phyloP scores from a whole-genome alignment of 2,888 invertebrate genomes.

The Cistogaster globosa region DNA sequence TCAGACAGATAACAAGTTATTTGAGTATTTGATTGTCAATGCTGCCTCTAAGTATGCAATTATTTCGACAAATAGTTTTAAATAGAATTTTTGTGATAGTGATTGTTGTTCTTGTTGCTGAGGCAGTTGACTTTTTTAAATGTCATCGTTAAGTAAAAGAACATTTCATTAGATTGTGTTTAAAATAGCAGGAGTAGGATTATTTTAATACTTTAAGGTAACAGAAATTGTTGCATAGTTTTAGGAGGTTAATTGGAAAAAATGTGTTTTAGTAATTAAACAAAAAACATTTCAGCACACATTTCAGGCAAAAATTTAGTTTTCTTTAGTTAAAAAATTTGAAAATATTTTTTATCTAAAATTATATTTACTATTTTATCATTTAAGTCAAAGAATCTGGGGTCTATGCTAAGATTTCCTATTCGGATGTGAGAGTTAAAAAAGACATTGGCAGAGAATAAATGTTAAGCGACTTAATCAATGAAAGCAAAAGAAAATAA shows the following conservation, averaged over 20 bases:
- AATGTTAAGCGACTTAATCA: no score
- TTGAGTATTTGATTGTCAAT: constrained; percentile 28
- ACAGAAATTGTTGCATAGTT: background rate
- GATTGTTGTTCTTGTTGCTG: background rate
- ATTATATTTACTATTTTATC: background rate
- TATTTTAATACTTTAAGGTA: constrained; percentile 8
- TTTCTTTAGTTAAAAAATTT: no score
- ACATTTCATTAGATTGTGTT: background rate
- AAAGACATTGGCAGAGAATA: no score
- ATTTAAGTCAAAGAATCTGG: no score
- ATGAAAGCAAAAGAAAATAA: no score
- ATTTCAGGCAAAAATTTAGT: background rate
- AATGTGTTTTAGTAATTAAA: background rate
- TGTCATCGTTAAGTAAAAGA: constrained; percentile 33
- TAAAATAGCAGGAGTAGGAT: background rate
- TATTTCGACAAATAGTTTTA: constrained; percentile 58
- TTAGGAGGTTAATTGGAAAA: background rate
- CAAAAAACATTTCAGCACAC: no score
- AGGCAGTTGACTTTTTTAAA: constrained; percentile 49
- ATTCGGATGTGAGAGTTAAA: no score
- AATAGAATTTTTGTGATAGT: constrained; percentile 19
- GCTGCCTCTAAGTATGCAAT: constrained; percentile 57
- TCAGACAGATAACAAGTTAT: constrained; percentile 39
- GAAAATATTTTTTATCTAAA: background rate
- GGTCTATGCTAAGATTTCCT: no score